Evolutionary conservation across 2,888 invertebrate species (phyloP).

Genomic region (Apoda limacodes): DNA sequence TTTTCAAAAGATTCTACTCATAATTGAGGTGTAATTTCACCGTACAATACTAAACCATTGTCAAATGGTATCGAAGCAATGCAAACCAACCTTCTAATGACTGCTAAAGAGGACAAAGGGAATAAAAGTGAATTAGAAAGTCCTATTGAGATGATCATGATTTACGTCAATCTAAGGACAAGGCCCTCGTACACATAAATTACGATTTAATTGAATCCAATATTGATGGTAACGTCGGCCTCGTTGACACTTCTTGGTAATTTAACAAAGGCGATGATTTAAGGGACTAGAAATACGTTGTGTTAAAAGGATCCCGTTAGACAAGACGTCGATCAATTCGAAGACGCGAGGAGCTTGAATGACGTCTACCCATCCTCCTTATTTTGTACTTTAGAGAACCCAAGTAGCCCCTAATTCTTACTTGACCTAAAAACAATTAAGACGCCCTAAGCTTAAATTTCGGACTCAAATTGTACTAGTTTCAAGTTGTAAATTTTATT

Average conservation of each 20-base stretch:
- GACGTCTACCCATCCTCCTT: no score
- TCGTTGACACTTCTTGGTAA: constrained; percentile 27
- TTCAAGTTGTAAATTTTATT: constrained; percentile 52
- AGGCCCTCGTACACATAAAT: constrained; percentile 32
- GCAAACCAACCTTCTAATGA: constrained; percentile 27
- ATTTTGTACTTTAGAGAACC: no score
- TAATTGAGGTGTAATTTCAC: constrained; percentile 58
- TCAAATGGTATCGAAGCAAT: constrained; percentile 34
- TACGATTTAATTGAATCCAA: constrained; percentile 29
- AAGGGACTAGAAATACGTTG: no score
- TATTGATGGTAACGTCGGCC: constrained; percentile 27
- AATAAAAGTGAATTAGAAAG: constrained; percentile 45
- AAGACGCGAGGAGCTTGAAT: no score
- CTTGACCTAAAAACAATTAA: no score
- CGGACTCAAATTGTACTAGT: constrained; percentile 31
- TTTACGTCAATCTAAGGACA: constrained; percentile 45
- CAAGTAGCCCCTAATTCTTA: no score
- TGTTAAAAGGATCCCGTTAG: no score
- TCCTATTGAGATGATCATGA: constrained; percentile 41
- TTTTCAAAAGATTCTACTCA: constrained; percentile 36
- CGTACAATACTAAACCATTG: constrained; percentile 41
- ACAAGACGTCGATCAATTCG: no score
- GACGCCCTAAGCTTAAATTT: no score
- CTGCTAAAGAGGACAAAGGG: constrained; percentile 32
- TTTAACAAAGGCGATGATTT: constrained; percentile 33